Base-by-base conservation (phyloP, 2,113 vertebrate species). In the Potamarius usumacintae region DNA sequence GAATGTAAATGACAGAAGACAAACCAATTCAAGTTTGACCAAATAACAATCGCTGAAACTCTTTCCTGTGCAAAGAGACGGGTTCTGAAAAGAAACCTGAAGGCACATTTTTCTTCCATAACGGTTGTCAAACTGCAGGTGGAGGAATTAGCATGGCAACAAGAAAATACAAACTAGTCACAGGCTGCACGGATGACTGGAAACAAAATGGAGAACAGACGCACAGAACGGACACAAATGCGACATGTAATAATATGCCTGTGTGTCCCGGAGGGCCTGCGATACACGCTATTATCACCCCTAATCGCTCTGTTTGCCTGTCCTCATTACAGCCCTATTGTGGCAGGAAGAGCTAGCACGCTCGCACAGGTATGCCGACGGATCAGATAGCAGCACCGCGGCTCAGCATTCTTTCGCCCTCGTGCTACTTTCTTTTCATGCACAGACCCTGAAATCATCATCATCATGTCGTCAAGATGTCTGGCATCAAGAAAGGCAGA, bases 401-500 rank as follows among this genome's bases (percentile, higher is more conserved):
- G 81, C 62, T 55, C 22, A 25, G 8, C 82, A 67, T 78, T 42
- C 82, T 83, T 76, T 62, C 53, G 20, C 79, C 55, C 17, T 67
- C 74, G 1, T 14, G 18, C 20, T 15, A 10, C 55, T 80, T 62
- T 57, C 25, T 48, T 57, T 22, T 80, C 60, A 58, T 62, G 55
- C 72, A 86, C 58, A 20, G 74, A 84, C 79, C 77, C 87, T 62
- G 82, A 84, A 88, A 93, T 92, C 89, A 20, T n/a, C 53, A 9
- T 89, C 34, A 4, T 4, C 42, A 42, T 42, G 84, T 91, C 85
- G 91, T 91, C 76, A 91, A 86, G 67, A 17, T 87, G 87, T 91
- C 85, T 92, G 87, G 48, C 84, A 30, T 89, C 86, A 42, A 88
- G 63, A 87, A 92, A 88, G 60, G 58, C 85, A 88, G 62, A 65